Conservation (phyloP, 2,888 invertebrate species). For the Nesidiocoris tenuis region DNA sequence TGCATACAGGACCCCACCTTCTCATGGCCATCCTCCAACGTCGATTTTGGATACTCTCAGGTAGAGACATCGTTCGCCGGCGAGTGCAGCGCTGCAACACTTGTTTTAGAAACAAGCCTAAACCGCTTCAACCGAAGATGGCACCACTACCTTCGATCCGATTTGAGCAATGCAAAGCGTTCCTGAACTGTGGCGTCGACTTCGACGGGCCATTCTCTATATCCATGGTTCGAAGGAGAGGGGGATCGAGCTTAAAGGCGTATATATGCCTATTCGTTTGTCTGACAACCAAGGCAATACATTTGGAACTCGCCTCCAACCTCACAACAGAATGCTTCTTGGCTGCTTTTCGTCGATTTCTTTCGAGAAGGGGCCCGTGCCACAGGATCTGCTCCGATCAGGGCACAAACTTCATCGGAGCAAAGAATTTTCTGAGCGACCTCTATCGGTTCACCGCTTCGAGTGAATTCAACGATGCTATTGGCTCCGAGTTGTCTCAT, state of each 20-base stretch:
- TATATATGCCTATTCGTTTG: too few species aligned
- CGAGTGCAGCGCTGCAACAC: too few species aligned
- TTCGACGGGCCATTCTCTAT: neutral
- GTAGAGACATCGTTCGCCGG: too few species aligned
- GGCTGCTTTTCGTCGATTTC: constrained; percentile 3
- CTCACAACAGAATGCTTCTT: neutral
- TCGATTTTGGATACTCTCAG: too few species aligned
- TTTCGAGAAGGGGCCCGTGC: neutral
- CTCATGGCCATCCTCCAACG: too few species aligned
- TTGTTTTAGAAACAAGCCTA: too few species aligned
- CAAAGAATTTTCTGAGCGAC: neutral
- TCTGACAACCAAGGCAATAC: neutral
- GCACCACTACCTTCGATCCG: too few species aligned
- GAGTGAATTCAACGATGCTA: neutral
- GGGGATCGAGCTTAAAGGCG: neutral
- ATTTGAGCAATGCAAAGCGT: too few species aligned
- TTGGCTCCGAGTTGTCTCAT: neutral
- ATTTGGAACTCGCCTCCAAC: neutral
- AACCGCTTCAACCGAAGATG: too few species aligned
- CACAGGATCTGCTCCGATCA: neutral
- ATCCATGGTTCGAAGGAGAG: neutral
- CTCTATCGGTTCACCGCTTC: neutral
- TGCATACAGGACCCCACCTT: too few species aligned
- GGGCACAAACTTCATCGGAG: constrained; percentile 6
- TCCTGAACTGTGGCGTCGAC: neutral